These are phyloP conservation scores for Monopterus albus DNA, from an alignment of 2,113 vertebrate genomes.

Conservation along the genomic window DNA sequence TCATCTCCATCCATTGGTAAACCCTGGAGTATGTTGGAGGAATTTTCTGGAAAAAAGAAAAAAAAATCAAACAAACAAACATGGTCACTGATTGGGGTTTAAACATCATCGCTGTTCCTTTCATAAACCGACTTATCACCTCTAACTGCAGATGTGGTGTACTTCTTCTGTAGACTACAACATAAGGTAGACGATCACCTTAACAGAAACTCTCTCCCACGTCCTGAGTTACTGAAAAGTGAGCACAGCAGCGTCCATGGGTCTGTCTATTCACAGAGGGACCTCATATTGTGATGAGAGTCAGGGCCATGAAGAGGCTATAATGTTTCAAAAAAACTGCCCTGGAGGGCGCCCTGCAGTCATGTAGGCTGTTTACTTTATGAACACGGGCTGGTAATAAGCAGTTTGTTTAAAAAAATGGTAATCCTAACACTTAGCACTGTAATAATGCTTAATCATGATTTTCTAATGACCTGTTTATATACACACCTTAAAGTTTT, in stretches of 20 bases:
- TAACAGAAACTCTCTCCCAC: background rate
- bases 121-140: too few relatives aligned
- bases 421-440: background rate
- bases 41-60: constrained; percentile 19
- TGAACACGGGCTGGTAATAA: background rate
- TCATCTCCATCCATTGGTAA: constrained; percentile 65
- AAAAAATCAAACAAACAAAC: background rate
- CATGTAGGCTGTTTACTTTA: background rate
- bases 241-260: constrained; percentile 11
- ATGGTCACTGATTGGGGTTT: too few relatives aligned
- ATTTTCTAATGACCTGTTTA: background rate
- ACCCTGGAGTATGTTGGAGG: constrained; percentile 3
- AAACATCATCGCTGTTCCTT: too few relatives aligned
- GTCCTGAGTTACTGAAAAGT: background rate
- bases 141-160: too few relatives aligned
- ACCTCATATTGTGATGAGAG: constrained; percentile 10
- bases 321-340: background rate
- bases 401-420: background rate
- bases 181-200: background rate
- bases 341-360: background rate
- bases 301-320: background rate
- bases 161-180: too few relatives aligned
- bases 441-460: background rate
- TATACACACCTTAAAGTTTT: background rate
- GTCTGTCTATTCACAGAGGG: background rate